A percentile compares a stretch with the other conserved stretches of the same genome.
phyloP scores from a whole-genome alignment of 2,113 vertebrate species.

The Triplophysa siluroides region DNA sequence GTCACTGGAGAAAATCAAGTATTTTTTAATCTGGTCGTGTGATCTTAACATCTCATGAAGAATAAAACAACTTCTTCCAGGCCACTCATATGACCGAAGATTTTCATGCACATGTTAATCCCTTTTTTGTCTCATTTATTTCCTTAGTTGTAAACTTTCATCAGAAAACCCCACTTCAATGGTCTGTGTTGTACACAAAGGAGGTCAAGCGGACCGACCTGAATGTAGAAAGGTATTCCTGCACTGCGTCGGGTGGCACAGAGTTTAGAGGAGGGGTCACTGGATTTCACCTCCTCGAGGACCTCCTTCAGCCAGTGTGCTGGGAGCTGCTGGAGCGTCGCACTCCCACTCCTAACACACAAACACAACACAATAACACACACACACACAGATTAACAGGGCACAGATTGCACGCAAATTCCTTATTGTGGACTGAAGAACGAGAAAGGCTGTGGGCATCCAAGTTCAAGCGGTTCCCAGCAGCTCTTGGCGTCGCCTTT shows the following conservation, averaged over 20 bases:
- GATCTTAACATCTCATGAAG: not conserved
- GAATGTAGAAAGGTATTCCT: slow-evolving; percentile 96
- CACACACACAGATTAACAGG: not conserved
- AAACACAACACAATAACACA: slow-evolving; percentile 50
- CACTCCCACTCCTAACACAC: slow-evolving; percentile 75
- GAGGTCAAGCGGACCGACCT: slow-evolving; percentile 67
- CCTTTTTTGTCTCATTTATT: no score
- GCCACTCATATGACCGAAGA: no score
- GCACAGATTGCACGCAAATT: not conserved
- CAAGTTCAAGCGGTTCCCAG: slow-evolving; percentile 1
- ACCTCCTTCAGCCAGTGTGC: slow-evolving; percentile 85
- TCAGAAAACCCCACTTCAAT: no score
- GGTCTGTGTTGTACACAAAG: not conserved
- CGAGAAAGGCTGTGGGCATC: not conserved
- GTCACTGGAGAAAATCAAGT: no score
- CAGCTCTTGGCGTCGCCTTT: not conserved
- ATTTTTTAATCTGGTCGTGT: not conserved
- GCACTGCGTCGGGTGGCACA: slow-evolving; percentile 95
- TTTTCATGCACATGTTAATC: no score
- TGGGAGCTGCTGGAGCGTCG: slow-evolving; percentile 81
- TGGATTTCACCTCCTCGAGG: slow-evolving; percentile 87
- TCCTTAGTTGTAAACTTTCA: no score
- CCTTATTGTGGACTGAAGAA: slow-evolving; percentile 19
- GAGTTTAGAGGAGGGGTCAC: slow-evolving; percentile 87
- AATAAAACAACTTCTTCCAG: no score